Evolutionary conservation across 2,113 vertebrate genomes (phyloP), one percentile per base, ranked within the genome.

Genomic region (Scolopax mira): DNA sequence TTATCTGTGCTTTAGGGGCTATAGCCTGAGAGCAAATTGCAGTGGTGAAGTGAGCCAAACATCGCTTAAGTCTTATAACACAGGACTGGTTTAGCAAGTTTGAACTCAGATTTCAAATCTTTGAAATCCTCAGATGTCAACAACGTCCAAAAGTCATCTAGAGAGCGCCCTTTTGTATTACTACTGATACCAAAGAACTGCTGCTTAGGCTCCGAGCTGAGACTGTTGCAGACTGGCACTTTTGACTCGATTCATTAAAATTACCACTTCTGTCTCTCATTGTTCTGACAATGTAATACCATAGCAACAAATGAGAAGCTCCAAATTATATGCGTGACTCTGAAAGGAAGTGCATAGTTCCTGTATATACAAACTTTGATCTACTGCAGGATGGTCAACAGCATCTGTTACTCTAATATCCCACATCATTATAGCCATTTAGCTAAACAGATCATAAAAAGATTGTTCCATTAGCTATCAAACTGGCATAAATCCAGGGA

Each of bases 401-500:
- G 94, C 90, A 93, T 92, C 95, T 94, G 39, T 84, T 94, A 84
- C 79, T 74, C 64, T 83, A 94, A 96, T 85, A 95, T 18, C 14
- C 79, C 71, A 70, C 39, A 41, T 96, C 71, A 96, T 93, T 95
- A 95, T 0, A 80, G 70, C 66, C 79, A 91, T 93, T 95, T 83
- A 93, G 88, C 90, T 86, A 79, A 96, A 95, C 42, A 95, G 95
- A 94, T 79, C 94, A 85, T 48, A 79, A 25, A 88, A 72, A 88
- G 48, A 96, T 62, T 70, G 74, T 30, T 88, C 83, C 48, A 91
- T 91, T 79, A 91, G 82, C 72, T 84, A 91, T 88, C 72, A 51
- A 88, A 60, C 74, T 89, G 97, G 93, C 61, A 90, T 91, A 75
- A 90, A 72, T 17, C 71, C 95, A 96, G 51, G 27, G 31, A 52